These are phyloP conservation scores for Philypnodon macrostomus DNA, from an alignment of 2,797 vertebrate genomes.

Conservation along the genomic window DNA sequence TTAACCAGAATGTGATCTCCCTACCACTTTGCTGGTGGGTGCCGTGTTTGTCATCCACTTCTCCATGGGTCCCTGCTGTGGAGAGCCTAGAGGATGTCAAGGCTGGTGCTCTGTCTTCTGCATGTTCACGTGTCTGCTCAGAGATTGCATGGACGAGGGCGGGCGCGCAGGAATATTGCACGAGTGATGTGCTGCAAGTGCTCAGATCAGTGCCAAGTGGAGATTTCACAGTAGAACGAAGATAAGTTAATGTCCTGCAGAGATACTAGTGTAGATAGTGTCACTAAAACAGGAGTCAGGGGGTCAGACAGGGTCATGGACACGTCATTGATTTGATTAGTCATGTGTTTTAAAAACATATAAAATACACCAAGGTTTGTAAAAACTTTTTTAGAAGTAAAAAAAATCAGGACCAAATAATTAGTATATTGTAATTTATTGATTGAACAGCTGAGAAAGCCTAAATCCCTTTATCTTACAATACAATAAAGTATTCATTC, in stretches of 20 bases:
- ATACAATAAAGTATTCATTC: too few relatives aligned
- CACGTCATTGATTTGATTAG: too few relatives aligned
- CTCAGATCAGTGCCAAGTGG: conserved; percentile 1
- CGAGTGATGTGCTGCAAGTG: conserved; percentile 4
- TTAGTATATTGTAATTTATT: too few relatives aligned
- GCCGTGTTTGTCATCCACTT: conserved; percentile 18
- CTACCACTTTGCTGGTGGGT: conserved; percentile 37
- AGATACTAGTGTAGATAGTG: conserved; percentile 3
- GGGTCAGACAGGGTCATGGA: conserved; percentile 12
- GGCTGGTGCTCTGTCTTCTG: conserved; percentile 16
- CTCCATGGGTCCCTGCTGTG: conserved; percentile 36
- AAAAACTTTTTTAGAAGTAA: too few relatives aligned
- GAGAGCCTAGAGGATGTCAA: conserved; percentile 13
- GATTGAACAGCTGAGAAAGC: too few relatives aligned
- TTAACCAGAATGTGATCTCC: conserved; percentile 6
- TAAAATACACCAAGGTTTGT: too few relatives aligned
- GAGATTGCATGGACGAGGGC: conserved; percentile 18
- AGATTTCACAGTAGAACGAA: not conserved
- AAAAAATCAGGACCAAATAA: too few relatives aligned
- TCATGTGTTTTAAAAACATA: too few relatives aligned
- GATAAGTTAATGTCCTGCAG: conserved; percentile 14
- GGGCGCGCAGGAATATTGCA: conserved; percentile 30
- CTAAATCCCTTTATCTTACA: too few relatives aligned
- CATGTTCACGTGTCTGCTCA: conserved; percentile 14
- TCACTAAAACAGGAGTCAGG: conserved; percentile 3